A percentile compares a stretch with the other conserved stretches of the same genome.
phyloP scores from a whole-genome alignment of 2,113 vertebrate genomes.

The Podilymbus podiceps region DNA sequence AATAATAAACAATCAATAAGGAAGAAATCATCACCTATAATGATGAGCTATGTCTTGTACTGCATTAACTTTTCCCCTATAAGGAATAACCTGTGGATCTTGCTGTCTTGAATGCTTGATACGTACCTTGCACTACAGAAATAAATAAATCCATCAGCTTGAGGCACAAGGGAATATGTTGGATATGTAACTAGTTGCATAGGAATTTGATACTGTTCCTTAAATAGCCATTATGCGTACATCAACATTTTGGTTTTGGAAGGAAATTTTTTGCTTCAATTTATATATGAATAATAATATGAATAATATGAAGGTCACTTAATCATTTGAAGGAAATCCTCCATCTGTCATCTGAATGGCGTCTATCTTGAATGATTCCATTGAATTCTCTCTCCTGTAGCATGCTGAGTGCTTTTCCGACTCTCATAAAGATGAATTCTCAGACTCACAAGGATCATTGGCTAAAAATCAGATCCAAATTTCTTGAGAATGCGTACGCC shows the following conservation, averaged over 20 bases:
- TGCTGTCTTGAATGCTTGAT: background rate
- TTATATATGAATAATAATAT: background rate
- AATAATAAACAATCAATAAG: background rate
- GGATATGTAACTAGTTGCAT: background rate
- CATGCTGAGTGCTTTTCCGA: background rate
- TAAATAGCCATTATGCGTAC: background rate
- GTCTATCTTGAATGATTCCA: background rate
- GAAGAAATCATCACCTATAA: background rate
- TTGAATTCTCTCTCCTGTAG: background rate
- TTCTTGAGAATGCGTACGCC: background rate
- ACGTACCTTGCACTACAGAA: background rate
- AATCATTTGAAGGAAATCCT: background rate
- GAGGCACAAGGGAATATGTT: background rate
- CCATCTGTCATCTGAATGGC: background rate
- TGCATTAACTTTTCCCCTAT: accelerated
- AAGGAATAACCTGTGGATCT: background rate
- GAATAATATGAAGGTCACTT: background rate
- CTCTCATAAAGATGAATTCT: background rate
- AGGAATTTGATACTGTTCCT: background rate
- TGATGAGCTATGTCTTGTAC: background rate
- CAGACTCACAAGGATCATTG: background rate
- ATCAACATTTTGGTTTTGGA: background rate
- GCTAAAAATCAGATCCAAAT: background rate
- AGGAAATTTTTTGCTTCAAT: background rate
- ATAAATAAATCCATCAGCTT: background rate